phyloP scores from a whole-genome alignment of 2,113 vertebrate species.

The Pseudorhombus dupliciocellatus region DNA sequence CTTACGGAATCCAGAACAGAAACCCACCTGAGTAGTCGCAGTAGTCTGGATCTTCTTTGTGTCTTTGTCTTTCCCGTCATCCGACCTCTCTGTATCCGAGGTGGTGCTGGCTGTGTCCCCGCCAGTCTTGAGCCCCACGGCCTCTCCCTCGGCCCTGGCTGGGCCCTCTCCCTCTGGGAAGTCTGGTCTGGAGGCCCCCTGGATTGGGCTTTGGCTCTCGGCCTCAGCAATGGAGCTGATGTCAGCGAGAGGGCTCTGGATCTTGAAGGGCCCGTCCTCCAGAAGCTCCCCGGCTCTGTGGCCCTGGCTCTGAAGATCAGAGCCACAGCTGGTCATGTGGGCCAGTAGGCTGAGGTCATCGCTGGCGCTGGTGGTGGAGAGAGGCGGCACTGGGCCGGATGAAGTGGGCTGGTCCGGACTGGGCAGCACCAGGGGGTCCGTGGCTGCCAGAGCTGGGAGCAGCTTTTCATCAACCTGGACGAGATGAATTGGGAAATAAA shows the following conservation, averaged over 20 bases:
- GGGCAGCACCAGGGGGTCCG: slow-evolving; percentile 88
- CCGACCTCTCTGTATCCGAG: slow-evolving; percentile 95
- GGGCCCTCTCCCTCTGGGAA: slow-evolving; percentile 85
- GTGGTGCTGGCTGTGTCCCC: slow-evolving; percentile 86
- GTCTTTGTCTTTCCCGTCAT: slow-evolving; percentile 97
- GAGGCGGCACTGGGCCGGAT: slow-evolving; percentile 80
- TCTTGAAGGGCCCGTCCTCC: slow-evolving; percentile 81
- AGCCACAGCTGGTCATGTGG: slow-evolving; percentile 88
- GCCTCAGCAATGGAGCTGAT: slow-evolving; percentile 88
- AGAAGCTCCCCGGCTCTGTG: slow-evolving; percentile 83
- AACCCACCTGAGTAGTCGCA: slow-evolving; percentile 92
- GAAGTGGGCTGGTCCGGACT: slow-evolving; percentile 82
- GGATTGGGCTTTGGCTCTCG: slow-evolving; percentile 85
- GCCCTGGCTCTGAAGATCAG: slow-evolving; percentile 88
- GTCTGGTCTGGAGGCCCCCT: slow-evolving; percentile 81
- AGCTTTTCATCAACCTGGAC: slow-evolving; percentile 90
- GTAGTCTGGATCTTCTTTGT: slow-evolving; percentile 98
- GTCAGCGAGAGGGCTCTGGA: slow-evolving; percentile 86
- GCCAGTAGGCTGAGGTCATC: slow-evolving; percentile 96
- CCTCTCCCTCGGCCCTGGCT: slow-evolving; percentile 83
- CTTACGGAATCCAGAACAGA: background rate
- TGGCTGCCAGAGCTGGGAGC: slow-evolving; percentile 90
- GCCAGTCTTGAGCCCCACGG: slow-evolving; percentile 88
- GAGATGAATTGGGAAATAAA: background rate
- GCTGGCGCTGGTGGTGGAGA: slow-evolving; percentile 81